Conservation (phyloP, 2,113 vertebrate genomes). For the Petromus typicus region DNA sequence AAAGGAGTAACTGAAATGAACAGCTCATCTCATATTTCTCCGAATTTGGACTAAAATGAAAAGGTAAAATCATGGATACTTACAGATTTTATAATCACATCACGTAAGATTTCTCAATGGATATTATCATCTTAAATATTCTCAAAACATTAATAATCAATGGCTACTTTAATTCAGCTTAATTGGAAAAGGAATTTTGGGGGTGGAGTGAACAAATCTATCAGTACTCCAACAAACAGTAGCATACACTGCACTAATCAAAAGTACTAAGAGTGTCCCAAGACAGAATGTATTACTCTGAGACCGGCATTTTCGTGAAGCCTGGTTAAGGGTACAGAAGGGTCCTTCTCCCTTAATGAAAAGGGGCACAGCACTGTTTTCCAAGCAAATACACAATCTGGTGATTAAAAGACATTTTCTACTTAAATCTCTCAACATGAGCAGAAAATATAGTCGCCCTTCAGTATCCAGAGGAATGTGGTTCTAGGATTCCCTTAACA, state of each 20-base stretch:
- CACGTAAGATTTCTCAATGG: neutral
- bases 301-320: neutral
- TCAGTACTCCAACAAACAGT: neutral
- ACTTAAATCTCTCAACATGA: conserved; percentile 37
- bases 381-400: neutral
- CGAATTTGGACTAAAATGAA: neutral
- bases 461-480: neutral
- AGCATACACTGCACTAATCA: conserved; percentile 29
- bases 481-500: neutral
- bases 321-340: neutral
- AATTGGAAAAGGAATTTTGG: neutral
- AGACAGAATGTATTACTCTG: conserved; percentile 13
- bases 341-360: neutral
- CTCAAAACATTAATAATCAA: neutral
- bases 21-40: neutral
- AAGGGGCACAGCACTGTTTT: neutral
- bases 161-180: conserved; percentile 39
- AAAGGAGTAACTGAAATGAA: conserved; percentile 46
- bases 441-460: neutral
- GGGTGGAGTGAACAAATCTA: neutral
- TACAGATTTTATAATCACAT: conserved; percentile 1
- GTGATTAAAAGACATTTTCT: neutral
- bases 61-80: neutral
- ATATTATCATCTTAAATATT: conserved; percentile 13
- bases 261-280: neutral